phyloP scores from a whole-genome alignment of 2,888 invertebrate genomes.

The Atethmia centrago region DNA sequence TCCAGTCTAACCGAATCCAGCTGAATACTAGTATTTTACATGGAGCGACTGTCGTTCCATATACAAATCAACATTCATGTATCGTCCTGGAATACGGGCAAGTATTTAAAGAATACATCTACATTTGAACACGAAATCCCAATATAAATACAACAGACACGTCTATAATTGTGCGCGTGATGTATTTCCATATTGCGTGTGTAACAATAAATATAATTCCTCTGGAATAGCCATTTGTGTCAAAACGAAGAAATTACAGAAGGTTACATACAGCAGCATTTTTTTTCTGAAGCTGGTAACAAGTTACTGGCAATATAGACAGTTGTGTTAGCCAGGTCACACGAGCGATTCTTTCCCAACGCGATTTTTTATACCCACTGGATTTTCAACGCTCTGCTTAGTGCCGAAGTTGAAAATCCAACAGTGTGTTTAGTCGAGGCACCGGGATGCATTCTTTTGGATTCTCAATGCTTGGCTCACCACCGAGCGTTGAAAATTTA shows the following conservation, averaged over 20 bases:
- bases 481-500: no score
- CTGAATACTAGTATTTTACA: background rate
- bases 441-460: no score
- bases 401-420: no score
- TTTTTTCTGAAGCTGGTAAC: no score
- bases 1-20: background rate
- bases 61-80: background rate
- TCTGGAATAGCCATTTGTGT: conserved; percentile 28
- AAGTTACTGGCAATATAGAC: no score
- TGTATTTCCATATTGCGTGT: conserved; percentile 65
- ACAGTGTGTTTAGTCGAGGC: no score
- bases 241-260: background rate
- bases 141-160: conserved; percentile 35
- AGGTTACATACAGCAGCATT: background rate
- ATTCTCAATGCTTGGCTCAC: no score
- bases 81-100: background rate
- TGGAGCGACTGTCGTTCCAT: no score
- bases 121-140: conserved; percentile 26
- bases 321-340: no score
- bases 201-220: conserved; percentile 50
- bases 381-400: no score
- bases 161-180: conserved; percentile 52
- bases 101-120: background rate
- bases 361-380: no score
- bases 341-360: no score